These are phyloP conservation scores for Triplophysa dalaica DNA, from an alignment of 2,113 vertebrate species.

Conservation along the genomic window DNA sequence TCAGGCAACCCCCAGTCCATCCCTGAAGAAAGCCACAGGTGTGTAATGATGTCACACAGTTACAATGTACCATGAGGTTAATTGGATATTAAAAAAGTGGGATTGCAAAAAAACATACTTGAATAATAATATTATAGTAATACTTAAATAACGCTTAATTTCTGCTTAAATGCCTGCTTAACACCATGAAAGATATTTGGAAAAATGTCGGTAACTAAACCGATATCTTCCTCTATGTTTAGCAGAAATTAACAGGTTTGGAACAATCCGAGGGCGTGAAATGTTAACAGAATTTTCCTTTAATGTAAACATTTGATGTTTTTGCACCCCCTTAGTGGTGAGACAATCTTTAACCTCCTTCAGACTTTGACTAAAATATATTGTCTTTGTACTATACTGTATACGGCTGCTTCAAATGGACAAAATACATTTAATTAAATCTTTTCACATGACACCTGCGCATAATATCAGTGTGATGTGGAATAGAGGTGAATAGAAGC, in stretches of 20 bases:
- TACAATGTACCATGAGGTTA: too few relatives aligned
- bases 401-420: too few relatives aligned
- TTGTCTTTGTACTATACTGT: neutral
- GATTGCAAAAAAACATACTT: too few relatives aligned
- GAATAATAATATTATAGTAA: too few relatives aligned
- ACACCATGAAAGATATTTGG: too few relatives aligned
- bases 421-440: too few relatives aligned
- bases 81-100: too few relatives aligned
- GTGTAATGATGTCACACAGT: neutral
- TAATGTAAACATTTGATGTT: neutral
- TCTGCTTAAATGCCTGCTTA: too few relatives aligned
- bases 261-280: neutral
- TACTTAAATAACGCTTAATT: too few relatives aligned
- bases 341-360: neutral
- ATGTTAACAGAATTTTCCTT: neutral
- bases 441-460: neutral
- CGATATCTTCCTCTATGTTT: too few relatives aligned
- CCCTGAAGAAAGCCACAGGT: slow-evolving; percentile 83
- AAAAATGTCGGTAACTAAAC: too few relatives aligned
- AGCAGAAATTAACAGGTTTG: neutral
- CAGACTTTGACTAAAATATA: neutral
- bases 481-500: neutral
- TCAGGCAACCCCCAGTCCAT: slow-evolving; percentile 73
- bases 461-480: neutral
- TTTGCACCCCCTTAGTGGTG: slow-evolving; percentile 9